Base-by-base conservation (phyloP, 2,113 vertebrate species). In the Pitta sordida region DNA sequence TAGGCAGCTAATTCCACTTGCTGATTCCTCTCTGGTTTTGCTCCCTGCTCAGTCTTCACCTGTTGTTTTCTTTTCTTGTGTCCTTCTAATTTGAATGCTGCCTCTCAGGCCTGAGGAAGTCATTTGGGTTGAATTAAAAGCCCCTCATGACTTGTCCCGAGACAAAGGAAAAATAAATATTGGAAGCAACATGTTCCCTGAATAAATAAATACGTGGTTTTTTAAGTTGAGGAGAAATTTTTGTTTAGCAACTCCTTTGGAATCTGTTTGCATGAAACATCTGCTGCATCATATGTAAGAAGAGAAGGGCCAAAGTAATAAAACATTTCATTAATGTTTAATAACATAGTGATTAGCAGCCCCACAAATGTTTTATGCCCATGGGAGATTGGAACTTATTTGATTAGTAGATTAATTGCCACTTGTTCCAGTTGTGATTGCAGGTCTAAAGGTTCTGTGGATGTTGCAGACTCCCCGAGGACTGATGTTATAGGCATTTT, bases 391-490 rank as follows among this genome's bases (percentile, higher is more conserved):
- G 79, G 26, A 90, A 90, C 23, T 90, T 96, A 89, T 10, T 92
- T 95, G 87, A 94, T 96, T 95, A 94, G 91, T 91, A 80, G 79
- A 93, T 91, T 94, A 95, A 96, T 88, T 94, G 85, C 82, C 91
- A 41, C 71, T 79, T 91, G 75, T 83, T 93, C 81, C 5, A 12
- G 43, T 77, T 95, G 43, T 3, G 32, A 86, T 95, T 92, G 56
- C 80, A 93, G 87, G 90, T 96, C 43, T 91, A 74, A n/a, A 55
- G 67, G 55, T 92, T 65, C 84, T 48, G 0, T 74, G 71, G 43
- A 63, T 88, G 59, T 83, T 94, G 71, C 51, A 80, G 23, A 63
- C 8, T 85, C 81, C 41, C 51, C 29, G 49, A 77, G 71, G 74
- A 83, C 43, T 83, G 62, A 17, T 69, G 13, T 80, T 90, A 43